Conservation (phyloP, 2,113 vertebrate genomes). For the Sigmodon hispidus region DNA sequence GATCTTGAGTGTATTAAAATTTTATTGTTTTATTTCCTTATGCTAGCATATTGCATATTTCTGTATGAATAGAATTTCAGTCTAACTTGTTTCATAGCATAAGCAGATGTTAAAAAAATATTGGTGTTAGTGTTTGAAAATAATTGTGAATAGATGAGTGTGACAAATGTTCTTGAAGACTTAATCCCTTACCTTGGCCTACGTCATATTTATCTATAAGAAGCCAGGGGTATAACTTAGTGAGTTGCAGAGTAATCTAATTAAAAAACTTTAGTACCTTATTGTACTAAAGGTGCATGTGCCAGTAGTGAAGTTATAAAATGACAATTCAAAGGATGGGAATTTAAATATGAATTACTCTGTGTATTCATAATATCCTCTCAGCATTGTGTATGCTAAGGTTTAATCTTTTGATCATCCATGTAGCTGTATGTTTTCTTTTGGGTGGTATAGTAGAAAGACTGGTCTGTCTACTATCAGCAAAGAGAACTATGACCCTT, state of each 20-base stretch:
- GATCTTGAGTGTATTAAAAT: not conserved
- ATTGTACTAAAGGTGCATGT: not conserved
- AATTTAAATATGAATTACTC: not conserved
- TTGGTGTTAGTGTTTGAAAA: not conserved
- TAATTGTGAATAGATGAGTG: not conserved
- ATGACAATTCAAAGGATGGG: not conserved
- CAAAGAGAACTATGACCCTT: not conserved
- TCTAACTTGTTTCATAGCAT: not conserved
- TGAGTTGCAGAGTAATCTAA: not conserved
- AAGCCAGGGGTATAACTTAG: not conserved
- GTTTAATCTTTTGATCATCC: not conserved
- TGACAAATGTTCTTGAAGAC: not conserved
- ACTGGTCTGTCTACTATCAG: not conserved
- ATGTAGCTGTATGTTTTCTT: not conserved
- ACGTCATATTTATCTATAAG: not conserved
- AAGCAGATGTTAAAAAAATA: not conserved
- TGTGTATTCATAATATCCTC: not conserved
- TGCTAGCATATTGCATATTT: not conserved
- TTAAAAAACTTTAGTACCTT: not conserved
- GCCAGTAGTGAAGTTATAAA: not conserved
- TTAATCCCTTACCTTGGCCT: not conserved
- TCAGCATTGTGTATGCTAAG: not conserved
- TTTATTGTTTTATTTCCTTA: not conserved
- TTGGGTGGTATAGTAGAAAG: not conserved
- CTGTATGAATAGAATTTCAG: not conserved